Evolutionary conservation across 2,113 vertebrate species (phyloP), one percentile per base, ranked within the genome.

Genomic region (Spermophilus dauricus): DNA sequence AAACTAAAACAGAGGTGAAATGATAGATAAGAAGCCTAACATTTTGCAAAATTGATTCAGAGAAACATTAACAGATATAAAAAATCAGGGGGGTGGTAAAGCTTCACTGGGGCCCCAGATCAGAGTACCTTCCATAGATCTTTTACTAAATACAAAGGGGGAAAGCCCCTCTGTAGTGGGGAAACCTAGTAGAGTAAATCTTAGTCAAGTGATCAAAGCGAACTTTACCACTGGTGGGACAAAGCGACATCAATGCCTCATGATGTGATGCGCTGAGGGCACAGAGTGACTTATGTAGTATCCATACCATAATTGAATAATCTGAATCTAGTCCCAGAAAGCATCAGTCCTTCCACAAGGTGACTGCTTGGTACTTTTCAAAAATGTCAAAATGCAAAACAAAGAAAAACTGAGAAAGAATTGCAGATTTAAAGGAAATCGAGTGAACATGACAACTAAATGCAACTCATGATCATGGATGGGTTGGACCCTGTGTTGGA

Each of bases 1-100:
- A 34, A 48, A 34, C 30, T 87, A 42, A 84, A 81, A 77, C 30
- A 72, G 2, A 69, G 14, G 61, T 61, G 61, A 20, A 77, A 81
- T 6, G 12, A n/a, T 18, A 73, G 56, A n/a, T 48, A 82, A 82
- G 63, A 93, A 91, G 48, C 12, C 89, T 16, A 93, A 32, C 28
- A 85, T 78, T 63, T 86, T 88, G 37, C 34, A 89, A 69, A 89
- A 95, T 67, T 72, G 39, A 24, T 77, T 93, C 17, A n/a, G 37
- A 53, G 48, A 81, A 82, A 70, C 37, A n/a, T 61, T 67, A 84
- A 76, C 26, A 20, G n/a, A 42, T 58, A 28, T 86, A 69, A 88
- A 90, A 45, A 3, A 70, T 83, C 83, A 3, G 24, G 1, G 61
- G 61, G 61, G 56, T 45, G 32, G 34, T 51, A 48, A 58, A 56